Percentiles rank a stretch among this genome's conserved stretches.
phyloP scores from a whole-genome alignment of 2,113 vertebrate species.

The Mirounga angustirostris region DNA sequence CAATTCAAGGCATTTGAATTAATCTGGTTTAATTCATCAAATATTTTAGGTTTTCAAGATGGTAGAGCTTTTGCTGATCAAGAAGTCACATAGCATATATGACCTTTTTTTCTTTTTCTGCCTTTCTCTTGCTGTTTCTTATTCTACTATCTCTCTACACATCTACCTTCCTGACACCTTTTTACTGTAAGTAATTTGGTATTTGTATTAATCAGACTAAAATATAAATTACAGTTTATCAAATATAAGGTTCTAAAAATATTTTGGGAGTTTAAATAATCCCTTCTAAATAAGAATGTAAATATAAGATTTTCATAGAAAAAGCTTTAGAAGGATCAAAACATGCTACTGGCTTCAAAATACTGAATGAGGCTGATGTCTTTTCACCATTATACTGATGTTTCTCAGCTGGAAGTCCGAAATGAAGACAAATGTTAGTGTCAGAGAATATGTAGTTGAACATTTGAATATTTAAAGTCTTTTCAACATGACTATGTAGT shows the following conservation, averaged over 20 bases:
- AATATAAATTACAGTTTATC: background rate
- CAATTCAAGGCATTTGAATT: constrained; percentile 27
- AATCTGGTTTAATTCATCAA: background rate
- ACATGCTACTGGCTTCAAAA: background rate
- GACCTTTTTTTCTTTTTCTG: background rate
- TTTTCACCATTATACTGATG: constrained; percentile 61
- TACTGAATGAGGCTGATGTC: background rate
- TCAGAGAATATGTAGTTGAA: constrained; percentile 59
- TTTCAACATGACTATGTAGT: constrained; percentile 54
- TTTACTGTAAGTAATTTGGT: background rate
- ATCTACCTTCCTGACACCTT: background rate
- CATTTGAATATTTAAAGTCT: constrained; percentile 77
- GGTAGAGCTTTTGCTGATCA: background rate
- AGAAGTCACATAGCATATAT: background rate
- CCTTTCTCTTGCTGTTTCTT: constrained; percentile 2
- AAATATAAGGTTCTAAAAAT: background rate
- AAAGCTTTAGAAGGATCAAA: constrained; percentile 48
- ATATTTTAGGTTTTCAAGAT: constrained; percentile 21
- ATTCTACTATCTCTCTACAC: background rate
- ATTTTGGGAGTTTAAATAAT: constrained; percentile 4
- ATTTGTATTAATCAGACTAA: constrained; percentile 6
- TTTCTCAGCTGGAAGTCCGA: constrained; percentile 70
- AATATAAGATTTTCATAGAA: constrained; percentile 11
- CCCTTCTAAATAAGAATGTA: background rate
- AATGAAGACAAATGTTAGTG: constrained; percentile 76